Evolutionary conservation across 2,797 vertebrate species (phyloP).

Genomic region (Anisognathus igniventris): DNA sequence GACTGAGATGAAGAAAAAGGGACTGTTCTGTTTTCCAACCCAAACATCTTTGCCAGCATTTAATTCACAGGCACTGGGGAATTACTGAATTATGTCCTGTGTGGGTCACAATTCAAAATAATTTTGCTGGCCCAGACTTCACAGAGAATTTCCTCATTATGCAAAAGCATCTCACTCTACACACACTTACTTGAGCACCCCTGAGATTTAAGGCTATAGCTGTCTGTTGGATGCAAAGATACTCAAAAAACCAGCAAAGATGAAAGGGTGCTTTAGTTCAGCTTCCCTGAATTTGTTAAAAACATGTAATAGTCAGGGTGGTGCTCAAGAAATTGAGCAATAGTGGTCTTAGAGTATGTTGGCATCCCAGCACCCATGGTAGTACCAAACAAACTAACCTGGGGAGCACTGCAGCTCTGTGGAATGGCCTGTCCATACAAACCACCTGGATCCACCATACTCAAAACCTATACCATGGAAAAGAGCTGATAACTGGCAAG

Average conservation of each 20-base stretch:
- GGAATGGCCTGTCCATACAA: background rate
- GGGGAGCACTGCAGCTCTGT: background rate
- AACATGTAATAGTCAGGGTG: background rate
- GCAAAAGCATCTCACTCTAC: background rate
- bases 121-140: background rate
- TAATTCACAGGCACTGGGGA: background rate
- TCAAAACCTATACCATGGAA: background rate
- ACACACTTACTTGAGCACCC: background rate
- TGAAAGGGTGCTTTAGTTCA: background rate
- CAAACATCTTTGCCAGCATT: background rate
- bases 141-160: background rate
- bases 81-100: fast-evolving
- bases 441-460: background rate
- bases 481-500: background rate
- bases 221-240: background rate
- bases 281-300: background rate
- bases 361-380: too few relatives aligned
- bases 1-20: background rate
- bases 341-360: background rate
- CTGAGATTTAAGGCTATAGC: background rate
- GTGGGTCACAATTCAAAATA: background rate
- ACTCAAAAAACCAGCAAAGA: background rate
- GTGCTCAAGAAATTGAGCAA: background rate
- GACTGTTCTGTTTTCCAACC: background rate
- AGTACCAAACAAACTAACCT: background rate